phyloP scores from a whole-genome alignment of 2,113 vertebrate species.

The Zapornia atra region DNA sequence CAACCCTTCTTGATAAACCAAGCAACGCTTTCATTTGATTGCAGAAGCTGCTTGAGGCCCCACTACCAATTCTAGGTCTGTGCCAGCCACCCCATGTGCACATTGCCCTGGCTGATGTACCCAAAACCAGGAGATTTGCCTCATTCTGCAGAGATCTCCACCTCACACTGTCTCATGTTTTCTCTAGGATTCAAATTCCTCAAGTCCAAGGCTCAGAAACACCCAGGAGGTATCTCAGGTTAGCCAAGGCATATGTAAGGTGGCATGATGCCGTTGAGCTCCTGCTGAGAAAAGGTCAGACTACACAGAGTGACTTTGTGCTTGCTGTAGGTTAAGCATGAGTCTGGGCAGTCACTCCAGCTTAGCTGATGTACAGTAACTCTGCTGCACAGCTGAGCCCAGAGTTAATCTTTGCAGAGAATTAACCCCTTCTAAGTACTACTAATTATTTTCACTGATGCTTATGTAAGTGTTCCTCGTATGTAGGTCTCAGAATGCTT shows the following conservation, averaged over 20 bases:
- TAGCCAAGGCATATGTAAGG: not conserved
- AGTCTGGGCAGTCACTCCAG: not conserved
- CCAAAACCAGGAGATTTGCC: not conserved
- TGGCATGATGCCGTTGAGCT: fast-evolving
- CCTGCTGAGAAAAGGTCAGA: not conserved
- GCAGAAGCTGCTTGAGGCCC: not conserved
- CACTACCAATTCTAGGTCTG: fast-evolving
- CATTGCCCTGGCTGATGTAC: fast-evolving
- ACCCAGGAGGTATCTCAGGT: not conserved
- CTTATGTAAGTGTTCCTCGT: slow-evolving; percentile 46
- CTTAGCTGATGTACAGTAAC: slow-evolving; percentile 6
- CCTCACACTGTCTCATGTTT: not conserved
- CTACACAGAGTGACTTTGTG: not conserved
- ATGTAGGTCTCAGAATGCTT: slow-evolving; percentile 60
- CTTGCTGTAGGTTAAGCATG: not conserved
- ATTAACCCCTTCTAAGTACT: slow-evolving; percentile 51
- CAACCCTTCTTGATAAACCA: not conserved
- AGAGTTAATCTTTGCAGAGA: not conserved
- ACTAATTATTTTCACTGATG: slow-evolving; percentile 51
- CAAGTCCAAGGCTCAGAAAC: not conserved
- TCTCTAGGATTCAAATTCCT: not conserved
- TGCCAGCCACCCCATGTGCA: not conserved
- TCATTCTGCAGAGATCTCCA: not conserved
- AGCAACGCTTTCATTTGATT: not conserved
- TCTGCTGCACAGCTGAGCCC: not conserved